These are phyloP conservation scores for Teleogryllus occipitalis DNA, from an alignment of 1,140 invertebrate species.

Conservation along the genomic window DNA sequence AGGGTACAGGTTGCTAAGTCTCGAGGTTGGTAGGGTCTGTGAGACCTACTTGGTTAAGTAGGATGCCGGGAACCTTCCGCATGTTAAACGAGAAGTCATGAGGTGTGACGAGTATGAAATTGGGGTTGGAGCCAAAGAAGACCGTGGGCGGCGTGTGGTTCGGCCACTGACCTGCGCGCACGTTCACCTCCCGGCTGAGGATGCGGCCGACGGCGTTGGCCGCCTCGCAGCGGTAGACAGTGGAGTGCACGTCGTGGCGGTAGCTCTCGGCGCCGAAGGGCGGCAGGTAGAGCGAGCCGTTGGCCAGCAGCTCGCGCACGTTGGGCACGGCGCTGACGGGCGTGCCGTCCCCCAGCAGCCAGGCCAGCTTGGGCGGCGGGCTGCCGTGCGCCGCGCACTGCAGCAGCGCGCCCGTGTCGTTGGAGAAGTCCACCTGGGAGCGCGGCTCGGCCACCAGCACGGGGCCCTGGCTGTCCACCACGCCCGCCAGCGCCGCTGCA, in stretches of 20 bases:
- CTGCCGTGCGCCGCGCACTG: slow-evolving; percentile 36
- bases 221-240: slow-evolving; percentile 40
- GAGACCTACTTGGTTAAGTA: too few relatives aligned
- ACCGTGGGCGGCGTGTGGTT: too few relatives aligned
- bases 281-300: slow-evolving; percentile 40
- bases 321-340: slow-evolving; percentile 31
- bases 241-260: slow-evolving; percentile 38
- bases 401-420: slow-evolving; percentile 32
- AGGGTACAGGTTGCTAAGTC: too few relatives aligned
- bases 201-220: slow-evolving; percentile 33
- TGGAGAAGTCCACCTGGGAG: slow-evolving; percentile 34
- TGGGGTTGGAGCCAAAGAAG: too few relatives aligned
- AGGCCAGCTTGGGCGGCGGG: slow-evolving; percentile 33
- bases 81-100: too few relatives aligned
- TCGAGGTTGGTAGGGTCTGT: too few relatives aligned
- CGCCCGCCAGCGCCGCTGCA: background rate
- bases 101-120: too few relatives aligned
- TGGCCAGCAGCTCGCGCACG: slow-evolving; percentile 30
- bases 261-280: slow-evolving; percentile 38
- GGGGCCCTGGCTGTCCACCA: slow-evolving; percentile 28
- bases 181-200: slow-evolving; percentile 21
- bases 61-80: too few relatives aligned
- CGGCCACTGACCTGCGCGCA: slow-evolving; percentile 14
- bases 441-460: slow-evolving; percentile 36
- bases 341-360: slow-evolving; percentile 34